A percentile compares a stretch with the other conserved stretches of the same genome.
Evolutionary conservation across 1,140 invertebrate species (phyloP).

Genomic region (Acyrthosiphon pisum): DNA sequence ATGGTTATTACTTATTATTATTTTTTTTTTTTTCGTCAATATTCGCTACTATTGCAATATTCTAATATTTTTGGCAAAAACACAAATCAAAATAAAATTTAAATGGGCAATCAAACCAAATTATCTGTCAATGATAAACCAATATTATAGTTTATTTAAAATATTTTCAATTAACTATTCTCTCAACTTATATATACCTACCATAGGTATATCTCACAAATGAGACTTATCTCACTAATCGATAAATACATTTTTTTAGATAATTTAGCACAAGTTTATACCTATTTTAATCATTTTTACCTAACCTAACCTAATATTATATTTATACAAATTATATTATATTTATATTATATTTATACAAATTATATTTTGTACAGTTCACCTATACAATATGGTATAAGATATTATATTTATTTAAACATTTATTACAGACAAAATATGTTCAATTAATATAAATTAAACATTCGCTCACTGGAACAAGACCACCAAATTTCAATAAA

Average conservation of each 20-base stretch:
- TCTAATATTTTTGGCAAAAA: background rate
- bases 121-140: background rate
- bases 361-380: no score
- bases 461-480: no score
- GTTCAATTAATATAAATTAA: no score
- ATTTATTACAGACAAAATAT: no score
- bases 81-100: background rate
- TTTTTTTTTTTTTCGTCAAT: background rate
- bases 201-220: background rate
- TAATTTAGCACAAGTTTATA: background rate
- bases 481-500: no score
- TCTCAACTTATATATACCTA: background rate
- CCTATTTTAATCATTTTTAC: background rate
- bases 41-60: background rate
- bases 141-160: background rate
- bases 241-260: background rate
- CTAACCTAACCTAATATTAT: no score
- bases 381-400: no score
- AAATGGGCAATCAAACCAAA: background rate
- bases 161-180: background rate
- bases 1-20: constrained; percentile 11
- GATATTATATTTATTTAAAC: no score
- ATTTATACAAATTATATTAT: no score
- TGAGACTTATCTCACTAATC: background rate
- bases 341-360: no score